Base-by-base conservation (phyloP, 2,888 invertebrate genomes). In the Melanchra persicariae region DNA sequence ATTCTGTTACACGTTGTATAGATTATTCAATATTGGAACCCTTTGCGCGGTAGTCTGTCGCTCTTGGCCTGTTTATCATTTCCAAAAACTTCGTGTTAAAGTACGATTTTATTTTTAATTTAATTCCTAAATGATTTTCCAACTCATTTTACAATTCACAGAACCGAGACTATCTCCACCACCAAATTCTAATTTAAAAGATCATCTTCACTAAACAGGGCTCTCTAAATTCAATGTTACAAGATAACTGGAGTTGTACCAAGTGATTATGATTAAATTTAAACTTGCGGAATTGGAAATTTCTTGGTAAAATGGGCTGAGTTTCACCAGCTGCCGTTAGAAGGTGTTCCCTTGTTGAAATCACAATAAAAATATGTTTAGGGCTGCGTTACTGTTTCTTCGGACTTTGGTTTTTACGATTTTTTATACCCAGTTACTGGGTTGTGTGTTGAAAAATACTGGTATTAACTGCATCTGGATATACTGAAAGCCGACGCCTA, bases 201-300 rank as follows among this genome's bases (percentile, higher is more conserved):
- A 74, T 70, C 71, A 77, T 77, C 55, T 60, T 51, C 9, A 49
- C 66, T 66, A 76, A 80, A 81, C 60, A 83, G 54, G 61, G 59
- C 61, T 60, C 55, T 62, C 75, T 70, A 67, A 79, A 84, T 79
- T 84, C 73, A 82, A 82, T 84, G 82, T 82, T 70, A 69, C 52
- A 55, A 72, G 71, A 72, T 72, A 76, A 45, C 71, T 52, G 34
- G 59, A 74, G 51, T 74, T 63, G 57, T 54, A 67, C 70, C 70
- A 73, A 85, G 79, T 85, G 84, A 85, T 85, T 82, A 85, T 82
- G 82, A 84, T 82, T 81, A 81, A 85, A 85, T 85, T 84, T 81
- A 84, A 85, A 85, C 82, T 85, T 84, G 64, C 58, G 75, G 63
- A 79, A 82, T 79, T 58, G 72, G 61, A 65, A 73, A 73, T 84